These are phyloP conservation scores for Erethizon dorsatum DNA, from an alignment of 2,797 vertebrate species.

Conservation along the genomic window DNA sequence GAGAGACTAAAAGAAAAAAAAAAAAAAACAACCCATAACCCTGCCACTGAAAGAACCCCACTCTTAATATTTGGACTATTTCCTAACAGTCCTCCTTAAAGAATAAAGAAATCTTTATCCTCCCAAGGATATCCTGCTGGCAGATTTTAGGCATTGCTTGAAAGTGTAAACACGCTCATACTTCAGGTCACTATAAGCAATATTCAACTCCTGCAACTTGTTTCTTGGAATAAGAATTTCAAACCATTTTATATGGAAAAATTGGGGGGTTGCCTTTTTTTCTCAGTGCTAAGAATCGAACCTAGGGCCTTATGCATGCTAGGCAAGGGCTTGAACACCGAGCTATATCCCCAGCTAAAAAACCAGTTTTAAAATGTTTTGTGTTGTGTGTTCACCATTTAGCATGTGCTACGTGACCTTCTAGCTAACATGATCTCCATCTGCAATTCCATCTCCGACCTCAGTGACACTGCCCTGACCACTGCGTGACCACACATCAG, in stretches of 20 bases:
- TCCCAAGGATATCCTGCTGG: constrained; percentile 40
- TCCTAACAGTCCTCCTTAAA: not conserved
- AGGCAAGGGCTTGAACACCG: not conserved
- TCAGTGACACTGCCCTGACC: not conserved
- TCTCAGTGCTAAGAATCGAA: not conserved
- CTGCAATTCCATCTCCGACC: not conserved
- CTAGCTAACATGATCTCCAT: not conserved
- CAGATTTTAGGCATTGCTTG: constrained; percentile 36
- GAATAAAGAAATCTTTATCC: constrained; percentile 64
- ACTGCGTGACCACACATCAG: not conserved
- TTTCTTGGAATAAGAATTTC: constrained; percentile 58
- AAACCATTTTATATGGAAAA: constrained; percentile 13
- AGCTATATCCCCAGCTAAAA: not conserved
- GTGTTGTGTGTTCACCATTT: not conserved
- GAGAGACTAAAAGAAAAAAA: constrained; percentile 67
- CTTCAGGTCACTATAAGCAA: constrained; percentile 17
- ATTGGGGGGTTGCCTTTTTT: too few relatives aligned
- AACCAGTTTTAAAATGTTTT: not conserved
- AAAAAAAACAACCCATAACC: not conserved
- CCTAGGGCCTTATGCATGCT: not conserved
- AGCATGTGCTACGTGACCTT: not conserved
- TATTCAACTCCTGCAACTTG: not conserved
- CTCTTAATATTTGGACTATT: constrained; percentile 27
- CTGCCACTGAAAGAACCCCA: constrained; percentile 31
- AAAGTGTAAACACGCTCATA: constrained; percentile 19